Percentiles rank a stretch among this genome's conserved stretches.
phyloP scores from a whole-genome alignment of 2,113 vertebrate genomes.

The Australoheros scitulus region DNA sequence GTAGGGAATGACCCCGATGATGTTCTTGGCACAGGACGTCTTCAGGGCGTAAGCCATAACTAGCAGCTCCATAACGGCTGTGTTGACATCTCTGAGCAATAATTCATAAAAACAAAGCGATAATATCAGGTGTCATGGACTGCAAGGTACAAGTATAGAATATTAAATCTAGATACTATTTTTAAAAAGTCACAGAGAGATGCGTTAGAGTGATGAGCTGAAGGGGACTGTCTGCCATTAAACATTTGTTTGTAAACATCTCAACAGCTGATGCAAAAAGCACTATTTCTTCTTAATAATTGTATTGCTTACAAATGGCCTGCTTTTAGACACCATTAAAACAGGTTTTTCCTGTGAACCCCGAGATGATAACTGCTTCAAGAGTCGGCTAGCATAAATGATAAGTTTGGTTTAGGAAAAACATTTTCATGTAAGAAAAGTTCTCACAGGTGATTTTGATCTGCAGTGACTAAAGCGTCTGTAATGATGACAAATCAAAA shows the following conservation, averaged over 20 bases:
- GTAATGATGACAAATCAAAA: neutral
- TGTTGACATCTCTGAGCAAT: constrained; percentile 91
- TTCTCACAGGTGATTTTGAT: neutral
- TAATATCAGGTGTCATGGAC: neutral
- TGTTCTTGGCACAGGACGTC: constrained; percentile 95
- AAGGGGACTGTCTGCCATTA: neutral
- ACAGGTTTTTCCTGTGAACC: neutral
- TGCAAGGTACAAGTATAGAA: neutral
- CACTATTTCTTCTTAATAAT: neutral
- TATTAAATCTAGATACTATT: neutral
- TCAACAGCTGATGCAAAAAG: neutral
- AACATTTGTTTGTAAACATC: neutral
- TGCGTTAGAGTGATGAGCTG: neutral
- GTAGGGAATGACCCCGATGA: constrained; percentile 97
- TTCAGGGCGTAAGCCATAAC: constrained; percentile 97
- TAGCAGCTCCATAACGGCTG: constrained; percentile 96
- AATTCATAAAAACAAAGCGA: neutral
- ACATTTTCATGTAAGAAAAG: neutral
- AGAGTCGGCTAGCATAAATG: neutral
- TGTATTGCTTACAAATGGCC: neutral
- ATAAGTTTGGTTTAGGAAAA: neutral
- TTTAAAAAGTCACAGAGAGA: neutral
- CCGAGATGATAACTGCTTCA: neutral
- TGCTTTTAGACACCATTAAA: neutral
- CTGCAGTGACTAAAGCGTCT: neutral